These are phyloP conservation scores for Tromatobia lineatoria DNA, from an alignment of 2,888 invertebrate species.

Conservation along the genomic window DNA sequence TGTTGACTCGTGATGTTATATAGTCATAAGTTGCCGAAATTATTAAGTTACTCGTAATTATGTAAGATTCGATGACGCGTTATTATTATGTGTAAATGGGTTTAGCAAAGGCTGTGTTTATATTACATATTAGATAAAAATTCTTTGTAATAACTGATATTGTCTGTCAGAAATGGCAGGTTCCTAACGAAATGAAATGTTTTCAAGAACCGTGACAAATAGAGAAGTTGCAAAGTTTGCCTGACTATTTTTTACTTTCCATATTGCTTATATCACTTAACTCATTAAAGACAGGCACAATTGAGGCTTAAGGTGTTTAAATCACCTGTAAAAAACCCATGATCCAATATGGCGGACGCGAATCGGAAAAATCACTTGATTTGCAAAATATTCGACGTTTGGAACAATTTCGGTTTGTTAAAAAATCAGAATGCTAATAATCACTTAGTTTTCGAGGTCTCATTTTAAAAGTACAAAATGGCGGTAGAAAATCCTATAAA, in stretches of 20 bases:
- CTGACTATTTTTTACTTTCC: neutral
- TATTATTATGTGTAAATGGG: slow-evolving; percentile 61
- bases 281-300: neutral
- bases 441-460: no score
- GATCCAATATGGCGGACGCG: no score
- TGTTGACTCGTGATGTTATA: slow-evolving; percentile 72
- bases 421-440: no score
- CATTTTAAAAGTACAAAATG: no score
- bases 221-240: slow-evolving; percentile 3
- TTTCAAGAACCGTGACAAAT: slow-evolving; percentile 26
- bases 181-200: slow-evolving; percentile 25
- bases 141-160: slow-evolving; percentile 7
- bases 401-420: no score
- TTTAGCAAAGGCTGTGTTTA: slow-evolving; percentile 70
- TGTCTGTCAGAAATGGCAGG: slow-evolving; percentile 24
- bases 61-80: slow-evolving; percentile 31
- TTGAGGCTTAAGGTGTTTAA: neutral
- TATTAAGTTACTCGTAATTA: slow-evolving; percentile 68
- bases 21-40: slow-evolving; percentile 68
- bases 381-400: no score
- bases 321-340: neutral
- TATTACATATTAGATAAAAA: slow-evolving; percentile 26
- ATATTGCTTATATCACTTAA: neutral
- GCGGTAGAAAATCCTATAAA: no score
- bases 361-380: no score